phyloP scores from a whole-genome alignment of 2,113 vertebrate species.

The Heloderma charlesbogerti region DNA sequence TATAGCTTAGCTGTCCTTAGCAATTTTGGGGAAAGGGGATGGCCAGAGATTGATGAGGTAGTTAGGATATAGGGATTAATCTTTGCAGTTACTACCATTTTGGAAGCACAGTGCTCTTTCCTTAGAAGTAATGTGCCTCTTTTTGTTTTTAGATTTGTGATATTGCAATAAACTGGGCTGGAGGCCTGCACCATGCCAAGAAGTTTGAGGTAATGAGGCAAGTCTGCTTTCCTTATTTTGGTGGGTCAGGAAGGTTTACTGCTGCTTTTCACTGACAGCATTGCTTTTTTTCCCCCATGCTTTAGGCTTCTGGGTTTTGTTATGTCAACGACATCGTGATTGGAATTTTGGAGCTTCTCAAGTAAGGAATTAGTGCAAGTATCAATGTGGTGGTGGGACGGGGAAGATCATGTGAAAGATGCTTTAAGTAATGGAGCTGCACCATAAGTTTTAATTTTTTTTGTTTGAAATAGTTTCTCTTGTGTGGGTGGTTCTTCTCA shows the following conservation, averaged over 20 bases:
- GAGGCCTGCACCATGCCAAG: slow-evolving; percentile 97
- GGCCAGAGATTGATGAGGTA: background rate
- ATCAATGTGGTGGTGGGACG: background rate
- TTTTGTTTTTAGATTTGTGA: slow-evolving; percentile 90
- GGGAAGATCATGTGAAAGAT: background rate
- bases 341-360: slow-evolving; percentile 96
- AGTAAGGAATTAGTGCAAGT: slow-evolving; percentile 80
- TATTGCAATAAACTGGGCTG: slow-evolving; percentile 99
- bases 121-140: background rate
- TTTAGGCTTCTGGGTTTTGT: slow-evolving; percentile 96
- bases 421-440: background rate
- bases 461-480: background rate
- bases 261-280: background rate
- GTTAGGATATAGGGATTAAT: background rate
- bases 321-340: slow-evolving; percentile 99
- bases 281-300: slow-evolving; percentile 45
- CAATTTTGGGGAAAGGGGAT: background rate
- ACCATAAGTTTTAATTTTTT: background rate
- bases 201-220: slow-evolving; percentile 92
- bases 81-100: background rate
- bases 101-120: background rate
- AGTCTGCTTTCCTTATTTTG: background rate
- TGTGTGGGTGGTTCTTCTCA: background rate
- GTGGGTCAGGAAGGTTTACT: background rate
- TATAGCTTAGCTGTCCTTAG: background rate